phyloP scores from a whole-genome alignment of 2,888 invertebrate genomes.

The Fissipunctia ypsillon region DNA sequence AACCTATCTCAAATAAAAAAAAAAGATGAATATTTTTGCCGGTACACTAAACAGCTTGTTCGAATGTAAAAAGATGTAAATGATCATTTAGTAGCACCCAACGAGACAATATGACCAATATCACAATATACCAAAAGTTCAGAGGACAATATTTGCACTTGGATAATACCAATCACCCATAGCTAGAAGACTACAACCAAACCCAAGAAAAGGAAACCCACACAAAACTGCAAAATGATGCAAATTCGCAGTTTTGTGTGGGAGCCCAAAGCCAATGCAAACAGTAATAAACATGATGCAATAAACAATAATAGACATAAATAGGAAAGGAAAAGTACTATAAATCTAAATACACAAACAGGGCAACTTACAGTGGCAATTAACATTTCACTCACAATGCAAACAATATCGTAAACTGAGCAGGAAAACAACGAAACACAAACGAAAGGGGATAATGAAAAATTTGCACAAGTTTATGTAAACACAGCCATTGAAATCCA shows the following conservation, averaged over 20 bases:
- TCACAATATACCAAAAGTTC: not conserved
- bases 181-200: not conserved
- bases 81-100: not conserved
- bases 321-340: not conserved
- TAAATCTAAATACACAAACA: slow-evolving; percentile 25
- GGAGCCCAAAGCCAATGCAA: not conserved
- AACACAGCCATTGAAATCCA: slow-evolving; percentile 30
- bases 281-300: slow-evolving; percentile 8
- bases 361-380: slow-evolving; percentile 16
- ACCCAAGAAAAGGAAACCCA: too few relatives aligned
- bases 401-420: slow-evolving; percentile 35
- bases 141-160: not conserved
- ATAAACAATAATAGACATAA: not conserved
- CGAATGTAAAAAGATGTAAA: not conserved
- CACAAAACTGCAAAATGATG: too few relatives aligned
- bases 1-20: too few relatives aligned
- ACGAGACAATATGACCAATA: not conserved
- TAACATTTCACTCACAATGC: slow-evolving; percentile 7
- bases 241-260: too few relatives aligned
- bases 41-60: not conserved
- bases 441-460: slow-evolving; percentile 33
- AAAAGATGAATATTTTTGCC: not conserved
- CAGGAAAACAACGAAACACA: slow-evolving; percentile 11
- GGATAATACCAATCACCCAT: not conserved
- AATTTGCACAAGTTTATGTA: slow-evolving; percentile 22